phyloP scores from a whole-genome alignment of 2,797 vertebrate genomes.

The Chromobotia macracanthus region DNA sequence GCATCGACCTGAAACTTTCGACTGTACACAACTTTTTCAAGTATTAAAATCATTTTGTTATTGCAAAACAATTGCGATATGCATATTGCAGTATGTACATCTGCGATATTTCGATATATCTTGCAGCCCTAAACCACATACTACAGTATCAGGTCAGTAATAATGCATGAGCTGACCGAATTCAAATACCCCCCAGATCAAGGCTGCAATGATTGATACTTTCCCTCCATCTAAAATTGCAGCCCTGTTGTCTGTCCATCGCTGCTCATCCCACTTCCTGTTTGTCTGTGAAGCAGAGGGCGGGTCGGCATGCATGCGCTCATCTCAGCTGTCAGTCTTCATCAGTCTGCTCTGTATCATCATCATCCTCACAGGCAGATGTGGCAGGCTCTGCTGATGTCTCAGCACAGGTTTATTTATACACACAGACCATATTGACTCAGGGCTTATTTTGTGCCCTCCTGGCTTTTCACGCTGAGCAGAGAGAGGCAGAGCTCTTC shows the following conservation, averaged over 20 bases:
- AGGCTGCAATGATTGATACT: too few relatives aligned
- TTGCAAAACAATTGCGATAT: too few relatives aligned
- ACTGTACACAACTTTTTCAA: too few relatives aligned
- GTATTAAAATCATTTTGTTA: too few relatives aligned
- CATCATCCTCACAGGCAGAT: constrained; percentile 41
- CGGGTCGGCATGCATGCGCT: neutral
- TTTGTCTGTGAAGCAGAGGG: constrained; percentile 3
- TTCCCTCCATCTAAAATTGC: neutral
- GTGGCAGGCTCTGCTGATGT: constrained; percentile 32
- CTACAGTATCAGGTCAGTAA: too few relatives aligned
- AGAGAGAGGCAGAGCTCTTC: constrained; percentile 25
- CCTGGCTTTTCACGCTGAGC: constrained; percentile 46
- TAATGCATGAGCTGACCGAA: too few relatives aligned
- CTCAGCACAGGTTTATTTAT: constrained; percentile 48
- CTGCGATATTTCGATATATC: too few relatives aligned
- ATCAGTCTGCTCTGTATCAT: constrained; percentile 44
- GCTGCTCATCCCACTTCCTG: constrained; percentile 6
- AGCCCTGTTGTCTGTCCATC: neutral
- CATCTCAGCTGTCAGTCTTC: constrained; percentile 38
- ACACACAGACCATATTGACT: constrained; percentile 46
- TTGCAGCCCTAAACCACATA: too few relatives aligned
- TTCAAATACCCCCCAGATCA: too few relatives aligned
- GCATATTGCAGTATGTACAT: too few relatives aligned
- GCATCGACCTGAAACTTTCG: too few relatives aligned
- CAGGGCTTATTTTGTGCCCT: constrained; percentile 45